phyloP scores from a whole-genome alignment of 2,797 vertebrate genomes.

The Chromis chromis region DNA sequence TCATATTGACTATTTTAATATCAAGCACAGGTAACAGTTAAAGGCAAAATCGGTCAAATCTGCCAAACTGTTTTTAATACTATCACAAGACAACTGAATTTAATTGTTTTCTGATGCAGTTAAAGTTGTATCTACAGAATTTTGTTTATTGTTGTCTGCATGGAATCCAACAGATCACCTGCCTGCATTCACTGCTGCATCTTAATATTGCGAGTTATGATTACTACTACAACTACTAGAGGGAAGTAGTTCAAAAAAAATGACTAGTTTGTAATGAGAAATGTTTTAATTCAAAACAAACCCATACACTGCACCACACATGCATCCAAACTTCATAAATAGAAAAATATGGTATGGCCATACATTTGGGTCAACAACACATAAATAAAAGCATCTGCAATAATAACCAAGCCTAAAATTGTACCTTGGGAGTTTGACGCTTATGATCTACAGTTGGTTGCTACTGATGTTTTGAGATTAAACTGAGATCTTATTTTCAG shows the following conservation, averaged over 20 bases:
- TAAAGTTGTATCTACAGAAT: not conserved
- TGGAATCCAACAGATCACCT: not conserved
- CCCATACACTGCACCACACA: slow-evolving; percentile 9
- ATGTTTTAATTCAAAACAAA: slow-evolving; percentile 56
- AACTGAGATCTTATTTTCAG: slow-evolving; percentile 17
- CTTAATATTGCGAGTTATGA: no score
- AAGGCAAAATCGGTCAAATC: no score
- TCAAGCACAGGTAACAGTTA: not conserved
- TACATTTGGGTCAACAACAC: slow-evolving; percentile 5
- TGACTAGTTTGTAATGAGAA: slow-evolving; percentile 7
- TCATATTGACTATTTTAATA: not conserved
- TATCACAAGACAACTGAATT: not conserved
- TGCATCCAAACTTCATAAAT: slow-evolving; percentile 35
- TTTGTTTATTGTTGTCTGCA: not conserved
- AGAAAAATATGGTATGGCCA: slow-evolving; percentile 25
- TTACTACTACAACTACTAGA: fast-evolving
- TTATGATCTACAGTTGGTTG: not conserved
- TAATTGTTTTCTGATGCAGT: not conserved
- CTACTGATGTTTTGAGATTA: slow-evolving; percentile 8
- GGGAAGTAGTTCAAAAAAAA: slow-evolving; percentile 11
- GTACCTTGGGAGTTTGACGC: slow-evolving; percentile 15
- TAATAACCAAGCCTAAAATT: slow-evolving; percentile 26
- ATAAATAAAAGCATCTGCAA: not conserved
- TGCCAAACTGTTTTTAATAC: no score
- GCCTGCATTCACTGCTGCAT: not conserved